Percentiles rank a stretch among this genome's conserved stretches.
Evolutionary conservation across 2,113 vertebrate species (phyloP).

Genomic region (Bostrychus sinensis): DNA sequence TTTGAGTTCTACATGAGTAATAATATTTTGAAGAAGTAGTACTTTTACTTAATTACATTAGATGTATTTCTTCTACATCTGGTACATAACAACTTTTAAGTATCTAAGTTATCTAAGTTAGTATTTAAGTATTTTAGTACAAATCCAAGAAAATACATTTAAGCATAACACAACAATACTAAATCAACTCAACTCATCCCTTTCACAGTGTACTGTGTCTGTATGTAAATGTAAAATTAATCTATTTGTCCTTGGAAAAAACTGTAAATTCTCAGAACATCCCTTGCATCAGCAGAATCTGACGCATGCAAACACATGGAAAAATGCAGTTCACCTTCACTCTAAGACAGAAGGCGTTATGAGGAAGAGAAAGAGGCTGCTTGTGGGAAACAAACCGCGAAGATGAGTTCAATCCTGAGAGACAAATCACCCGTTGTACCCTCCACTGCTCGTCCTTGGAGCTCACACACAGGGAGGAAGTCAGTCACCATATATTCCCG

Average conservation of each 20-base stretch:
- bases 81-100: too few relatives aligned
- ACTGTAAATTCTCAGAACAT: background rate
- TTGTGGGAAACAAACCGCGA: constrained; percentile 47
- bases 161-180: too few relatives aligned
- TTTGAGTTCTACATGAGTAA: too few relatives aligned
- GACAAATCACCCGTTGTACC: constrained; percentile 74
- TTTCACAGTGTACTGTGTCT: background rate
- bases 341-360: constrained; percentile 53
- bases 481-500: constrained; percentile 54
- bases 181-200: too few relatives aligned
- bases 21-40: too few relatives aligned
- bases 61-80: too few relatives aligned
- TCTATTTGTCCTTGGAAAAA: constrained; percentile 6
- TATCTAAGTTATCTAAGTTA: too few relatives aligned
- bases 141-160: too few relatives aligned
- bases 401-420: constrained; percentile 67
- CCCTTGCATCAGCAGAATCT: constrained; percentile 21
- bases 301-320: constrained; percentile 44
- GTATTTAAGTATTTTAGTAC: too few relatives aligned
- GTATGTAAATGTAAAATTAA: constrained; percentile 3
- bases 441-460: constrained; percentile 74
- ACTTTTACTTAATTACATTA: too few relatives aligned
- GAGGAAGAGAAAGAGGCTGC: constrained; percentile 30
- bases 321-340: constrained; percentile 67
- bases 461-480: constrained; percentile 39